phyloP scores from a whole-genome alignment of 1,140 invertebrate species.

The Temnothorax nylanderi region DNA sequence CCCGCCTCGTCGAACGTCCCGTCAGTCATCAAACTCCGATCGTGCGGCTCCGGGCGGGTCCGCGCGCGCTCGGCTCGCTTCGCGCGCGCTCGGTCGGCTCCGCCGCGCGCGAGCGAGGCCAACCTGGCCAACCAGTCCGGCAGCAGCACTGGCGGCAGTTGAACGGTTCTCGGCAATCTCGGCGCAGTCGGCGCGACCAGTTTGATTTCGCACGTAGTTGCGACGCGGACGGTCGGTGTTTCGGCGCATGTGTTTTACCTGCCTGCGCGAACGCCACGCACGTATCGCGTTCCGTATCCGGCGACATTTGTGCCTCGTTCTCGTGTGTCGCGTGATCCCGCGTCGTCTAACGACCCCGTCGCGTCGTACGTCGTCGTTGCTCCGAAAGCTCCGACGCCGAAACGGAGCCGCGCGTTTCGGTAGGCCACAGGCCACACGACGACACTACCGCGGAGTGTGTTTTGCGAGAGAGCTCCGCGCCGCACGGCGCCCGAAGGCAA shows the following conservation, averaged over 20 bases:
- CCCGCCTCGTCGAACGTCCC: constrained; percentile 23
- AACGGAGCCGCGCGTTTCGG: constrained; percentile 38
- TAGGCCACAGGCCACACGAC: neutral
- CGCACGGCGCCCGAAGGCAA: constrained; percentile 79
- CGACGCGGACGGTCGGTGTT: constrained; percentile 64
- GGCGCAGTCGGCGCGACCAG: constrained; percentile 74
- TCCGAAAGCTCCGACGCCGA: constrained; percentile 15
- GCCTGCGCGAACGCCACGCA: neutral
- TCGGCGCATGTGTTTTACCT: constrained; percentile 18
- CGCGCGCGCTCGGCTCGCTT: constrained; percentile 50
- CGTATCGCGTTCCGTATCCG: neutral
- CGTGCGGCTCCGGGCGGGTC: constrained; percentile 23
- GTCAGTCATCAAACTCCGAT: constrained; percentile 53
- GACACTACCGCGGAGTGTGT: constrained; percentile 19
- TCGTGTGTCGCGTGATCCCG: constrained; percentile 21
- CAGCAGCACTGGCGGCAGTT: constrained; percentile 57
- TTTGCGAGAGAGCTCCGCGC: constrained; percentile 52
- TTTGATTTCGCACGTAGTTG: constrained; percentile 78
- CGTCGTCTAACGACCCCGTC: neutral
- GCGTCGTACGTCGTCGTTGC: neutral
- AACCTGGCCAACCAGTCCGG: constrained; percentile 82
- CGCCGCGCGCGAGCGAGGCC: constrained; percentile 77
- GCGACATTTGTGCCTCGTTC: neutral
- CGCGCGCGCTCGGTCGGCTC: constrained; percentile 59
- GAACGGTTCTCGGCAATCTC: neutral